Evolutionary conservation across 2,113 vertebrate genomes (phyloP).

Genomic region (Polyodon spathula): DNA sequence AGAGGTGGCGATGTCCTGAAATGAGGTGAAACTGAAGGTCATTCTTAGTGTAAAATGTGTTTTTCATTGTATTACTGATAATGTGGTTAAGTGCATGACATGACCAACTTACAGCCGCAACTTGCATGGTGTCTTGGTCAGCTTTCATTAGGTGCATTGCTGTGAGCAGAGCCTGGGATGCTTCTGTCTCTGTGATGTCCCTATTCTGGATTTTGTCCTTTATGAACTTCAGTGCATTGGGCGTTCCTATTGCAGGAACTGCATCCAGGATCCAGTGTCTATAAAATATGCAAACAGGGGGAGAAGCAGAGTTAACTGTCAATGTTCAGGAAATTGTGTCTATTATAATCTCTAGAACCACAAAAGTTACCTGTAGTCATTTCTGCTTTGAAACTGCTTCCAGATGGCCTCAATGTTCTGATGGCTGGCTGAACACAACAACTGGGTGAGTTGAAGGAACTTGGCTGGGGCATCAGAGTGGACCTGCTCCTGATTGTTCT

Average conservation of each 20-base stretch:
- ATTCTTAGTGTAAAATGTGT: not conserved
- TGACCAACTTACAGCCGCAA: conserved; percentile 42
- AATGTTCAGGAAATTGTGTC: no score
- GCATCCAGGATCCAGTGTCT: conserved; percentile 63
- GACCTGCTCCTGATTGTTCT: conserved; percentile 25
- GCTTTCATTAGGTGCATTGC: conserved; percentile 53
- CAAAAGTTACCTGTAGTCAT: conserved; percentile 33
- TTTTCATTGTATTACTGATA: not conserved
- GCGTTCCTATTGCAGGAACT: conserved; percentile 48
- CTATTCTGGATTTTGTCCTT: conserved; percentile 49
- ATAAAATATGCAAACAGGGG: conserved; percentile 8
- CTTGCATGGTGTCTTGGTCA: conserved; percentile 46
- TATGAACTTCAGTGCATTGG: conserved; percentile 52
- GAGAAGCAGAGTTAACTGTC: not conserved
- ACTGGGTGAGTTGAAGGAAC: conserved; percentile 36
- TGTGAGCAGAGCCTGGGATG: conserved; percentile 40
- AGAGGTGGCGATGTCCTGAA: conserved; percentile 48
- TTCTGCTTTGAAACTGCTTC: conserved; percentile 23
- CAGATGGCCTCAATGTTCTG: conserved; percentile 33
- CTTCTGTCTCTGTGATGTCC: conserved; percentile 50
- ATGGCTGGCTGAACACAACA: conserved; percentile 31
- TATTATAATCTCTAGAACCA: no score
- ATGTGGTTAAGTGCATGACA: not conserved
- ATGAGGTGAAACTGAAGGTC: not conserved
- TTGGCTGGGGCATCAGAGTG: conserved; percentile 26